Evolutionary conservation across 92 coral and sea anemone genomes (phyloP).

Genomic region (Siderastrea radians): DNA sequence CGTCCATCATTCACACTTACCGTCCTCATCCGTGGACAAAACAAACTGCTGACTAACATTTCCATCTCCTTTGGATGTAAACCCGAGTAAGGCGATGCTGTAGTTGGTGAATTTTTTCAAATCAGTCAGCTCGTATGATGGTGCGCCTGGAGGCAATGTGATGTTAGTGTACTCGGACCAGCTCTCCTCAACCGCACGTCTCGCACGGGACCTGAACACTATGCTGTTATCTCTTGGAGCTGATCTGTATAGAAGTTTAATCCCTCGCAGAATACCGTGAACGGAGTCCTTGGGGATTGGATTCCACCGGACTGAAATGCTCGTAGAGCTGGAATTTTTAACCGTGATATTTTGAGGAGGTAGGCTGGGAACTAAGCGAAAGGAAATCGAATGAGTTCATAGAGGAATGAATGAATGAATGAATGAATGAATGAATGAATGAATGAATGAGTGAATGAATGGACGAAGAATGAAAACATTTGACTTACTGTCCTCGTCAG

Average conservation of each 20-base stretch:
- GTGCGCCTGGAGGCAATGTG: constrained; percentile 44
- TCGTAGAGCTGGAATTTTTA: constrained; percentile 43
- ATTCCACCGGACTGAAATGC: constrained; percentile 43
- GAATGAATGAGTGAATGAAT: too few species aligned
- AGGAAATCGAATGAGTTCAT: background rate
- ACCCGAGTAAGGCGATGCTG: constrained; percentile 69
- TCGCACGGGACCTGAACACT: constrained; percentile 42
- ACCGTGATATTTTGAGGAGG: constrained; percentile 51
- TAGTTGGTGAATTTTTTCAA: constrained; percentile 81
- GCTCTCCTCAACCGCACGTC: constrained; percentile 24
- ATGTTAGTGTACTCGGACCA: constrained; percentile 33
- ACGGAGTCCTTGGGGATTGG: constrained; percentile 52
- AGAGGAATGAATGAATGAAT: too few species aligned
- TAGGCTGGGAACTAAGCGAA: constrained; percentile 50
- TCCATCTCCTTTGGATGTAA: constrained; percentile 75
- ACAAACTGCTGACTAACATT: constrained; percentile 59
- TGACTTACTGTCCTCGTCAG: constrained; percentile 76
- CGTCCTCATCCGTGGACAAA: constrained; percentile 76
- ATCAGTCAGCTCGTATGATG: constrained; percentile 50
- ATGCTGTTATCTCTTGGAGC: constrained; percentile 39
- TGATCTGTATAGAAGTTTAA: constrained; percentile 23
- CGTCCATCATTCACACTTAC: constrained; percentile 41
- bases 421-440: too few species aligned
- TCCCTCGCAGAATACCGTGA: constrained; percentile 56
- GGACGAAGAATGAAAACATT: background rate